A percentile compares a stretch with the other conserved stretches of the same genome.
These are phyloP conservation scores for Spongilla lacustris DNA, from an alignment of 37 sponge, comb jelly and placozoan species.

Conservation along the genomic window DNA sequence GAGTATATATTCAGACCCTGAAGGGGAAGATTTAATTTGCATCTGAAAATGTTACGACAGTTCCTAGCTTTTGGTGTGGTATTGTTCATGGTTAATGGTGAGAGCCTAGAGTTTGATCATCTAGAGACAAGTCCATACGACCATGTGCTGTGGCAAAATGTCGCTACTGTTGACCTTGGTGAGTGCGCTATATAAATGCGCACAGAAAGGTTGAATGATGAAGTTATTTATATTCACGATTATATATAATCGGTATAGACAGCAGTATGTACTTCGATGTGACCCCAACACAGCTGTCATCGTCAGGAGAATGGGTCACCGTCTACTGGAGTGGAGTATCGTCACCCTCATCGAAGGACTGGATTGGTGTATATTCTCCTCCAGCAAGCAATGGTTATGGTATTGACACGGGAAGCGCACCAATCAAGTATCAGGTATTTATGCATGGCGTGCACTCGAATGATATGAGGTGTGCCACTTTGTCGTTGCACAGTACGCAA, in stretches of 20 bases:
- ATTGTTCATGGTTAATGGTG: neutral
- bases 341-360: conserved; percentile 39
- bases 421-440: conserved; percentile 61
- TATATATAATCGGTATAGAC: neutral
- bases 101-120: neutral
- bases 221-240: neutral
- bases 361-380: conserved; percentile 71
- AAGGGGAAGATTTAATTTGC: no score
- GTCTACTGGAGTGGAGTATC: conserved; percentile 44
- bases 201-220: neutral
- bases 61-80: neutral
- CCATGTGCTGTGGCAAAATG: neutral
- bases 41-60: neutral
- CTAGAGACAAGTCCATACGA: neutral
- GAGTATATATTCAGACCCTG: no score
- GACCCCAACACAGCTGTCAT: neutral
- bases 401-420: conserved; percentile 50
- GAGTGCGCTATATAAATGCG: neutral
- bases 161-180: neutral
- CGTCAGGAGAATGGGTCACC: conserved; percentile 64
- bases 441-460: neutral
- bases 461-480: neutral
- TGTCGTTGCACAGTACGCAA: conserved; percentile 15
- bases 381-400: conserved; percentile 34
- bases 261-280: neutral